These are phyloP conservation scores for Oncopodura yosiiana DNA, from an alignment of 1,140 invertebrate species.

Conservation along the genomic window DNA sequence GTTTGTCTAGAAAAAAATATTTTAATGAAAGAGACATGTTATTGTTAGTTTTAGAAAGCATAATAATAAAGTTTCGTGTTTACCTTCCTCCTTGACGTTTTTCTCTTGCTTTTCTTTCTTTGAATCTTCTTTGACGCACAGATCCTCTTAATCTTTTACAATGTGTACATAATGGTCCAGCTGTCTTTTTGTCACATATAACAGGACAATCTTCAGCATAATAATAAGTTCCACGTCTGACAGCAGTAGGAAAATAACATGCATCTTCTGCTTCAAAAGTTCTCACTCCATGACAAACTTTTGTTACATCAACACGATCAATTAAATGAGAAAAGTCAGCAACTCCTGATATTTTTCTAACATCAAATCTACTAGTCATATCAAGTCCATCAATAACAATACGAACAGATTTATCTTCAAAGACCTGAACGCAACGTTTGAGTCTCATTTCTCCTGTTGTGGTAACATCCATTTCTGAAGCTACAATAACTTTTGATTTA, in stretches of 20 bases:
- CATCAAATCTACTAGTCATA: constrained; percentile 15
- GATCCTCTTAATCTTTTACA: constrained; percentile 15
- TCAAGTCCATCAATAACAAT: constrained; percentile 24
- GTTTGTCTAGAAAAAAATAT: background rate
- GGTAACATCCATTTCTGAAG: constrained; percentile 18
- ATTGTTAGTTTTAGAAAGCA: too few species aligned
- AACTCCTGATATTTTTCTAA: background rate
- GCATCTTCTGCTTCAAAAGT: constrained; percentile 13
- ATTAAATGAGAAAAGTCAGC: constrained; percentile 18
- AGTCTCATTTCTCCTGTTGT: constrained; percentile 12
- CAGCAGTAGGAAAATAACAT: constrained; percentile 17
- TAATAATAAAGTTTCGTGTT: too few species aligned
- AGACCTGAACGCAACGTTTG: constrained; percentile 18
- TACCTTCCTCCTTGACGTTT: background rate
- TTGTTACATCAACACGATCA: constrained; percentile 10
- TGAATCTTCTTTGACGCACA: constrained; percentile 3
- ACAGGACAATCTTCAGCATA: constrained; percentile 22
- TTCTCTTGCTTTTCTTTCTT: constrained; percentile 6
- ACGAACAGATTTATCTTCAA: constrained; percentile 13
- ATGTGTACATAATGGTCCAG: constrained; percentile 8
- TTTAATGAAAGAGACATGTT: background rate
- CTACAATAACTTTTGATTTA: constrained; percentile 23
- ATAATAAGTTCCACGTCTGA: constrained; percentile 6
- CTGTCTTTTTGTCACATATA: constrained; percentile 14
- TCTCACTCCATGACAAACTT: constrained; percentile 21